Percentiles rank a stretch among this genome's conserved stretches.
Evolutionary conservation across 2,888 invertebrate genomes (phyloP).

Genomic region (Agrilus cyanescens): DNA sequence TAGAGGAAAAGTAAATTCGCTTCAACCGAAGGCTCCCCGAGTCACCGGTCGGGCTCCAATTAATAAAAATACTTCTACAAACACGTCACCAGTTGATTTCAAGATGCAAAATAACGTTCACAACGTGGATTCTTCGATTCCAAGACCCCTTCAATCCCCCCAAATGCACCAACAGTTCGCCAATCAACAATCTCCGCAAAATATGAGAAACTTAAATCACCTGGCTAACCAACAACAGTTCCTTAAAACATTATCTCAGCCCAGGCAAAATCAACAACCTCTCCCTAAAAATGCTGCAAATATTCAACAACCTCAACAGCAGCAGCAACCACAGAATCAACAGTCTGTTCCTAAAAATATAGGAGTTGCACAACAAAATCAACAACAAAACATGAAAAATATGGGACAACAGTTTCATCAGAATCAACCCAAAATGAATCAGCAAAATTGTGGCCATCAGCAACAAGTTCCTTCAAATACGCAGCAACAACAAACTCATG

Average conservation of each 20-base stretch:
- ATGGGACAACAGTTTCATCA: slow-evolving; percentile 45
- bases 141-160: too few species aligned
- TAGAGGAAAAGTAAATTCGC: too few species aligned
- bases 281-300: slow-evolving; percentile 6
- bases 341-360: slow-evolving; percentile 22
- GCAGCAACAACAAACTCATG: slow-evolving; percentile 33
- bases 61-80: too few species aligned
- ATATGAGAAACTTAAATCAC: too few species aligned
- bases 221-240: slow-evolving; percentile 11
- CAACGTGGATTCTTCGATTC: too few species aligned
- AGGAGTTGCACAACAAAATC: slow-evolving; percentile 28
- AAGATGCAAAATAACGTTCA: too few species aligned
- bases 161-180: slow-evolving; percentile 10
- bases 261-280: slow-evolving; percentile 5
- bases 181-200: too few species aligned
- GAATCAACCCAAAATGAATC: slow-evolving; percentile 42
- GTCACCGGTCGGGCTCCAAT: too few species aligned
- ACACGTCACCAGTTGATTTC: too few species aligned
- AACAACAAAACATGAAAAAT: slow-evolving; percentile 29
- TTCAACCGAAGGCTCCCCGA: too few species aligned
- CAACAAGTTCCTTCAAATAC: slow-evolving; percentile 24
- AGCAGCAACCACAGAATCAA: slow-evolving; percentile 24
- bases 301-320: slow-evolving; percentile 13
- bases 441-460: slow-evolving; percentile 27
- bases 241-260: slow-evolving; percentile 2